phyloP scores from a whole-genome alignment of 2,888 invertebrate genomes.

The Lycocerus yunnanus region DNA sequence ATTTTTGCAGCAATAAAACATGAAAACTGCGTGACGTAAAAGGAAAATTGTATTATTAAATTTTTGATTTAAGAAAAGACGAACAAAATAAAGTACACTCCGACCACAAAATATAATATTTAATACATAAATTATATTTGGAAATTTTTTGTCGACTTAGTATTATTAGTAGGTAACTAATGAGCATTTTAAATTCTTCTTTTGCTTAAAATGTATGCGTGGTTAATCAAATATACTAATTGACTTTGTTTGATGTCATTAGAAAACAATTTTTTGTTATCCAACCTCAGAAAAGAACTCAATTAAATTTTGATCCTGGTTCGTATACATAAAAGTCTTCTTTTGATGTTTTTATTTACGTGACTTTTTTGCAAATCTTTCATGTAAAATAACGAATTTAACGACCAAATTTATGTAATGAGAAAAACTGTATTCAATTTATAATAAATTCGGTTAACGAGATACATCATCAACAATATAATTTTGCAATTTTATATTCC shows the following conservation, averaged over 20 bases:
- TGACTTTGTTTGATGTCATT: background rate
- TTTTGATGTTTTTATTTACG: background rate
- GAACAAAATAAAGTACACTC: background rate
- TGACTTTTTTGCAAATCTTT: background rate
- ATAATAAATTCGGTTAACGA: background rate
- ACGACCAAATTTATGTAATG: background rate
- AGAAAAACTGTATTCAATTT: background rate
- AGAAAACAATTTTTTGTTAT: background rate
- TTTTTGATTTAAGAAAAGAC: background rate
- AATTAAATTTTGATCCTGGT: background rate
- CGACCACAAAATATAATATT: background rate
- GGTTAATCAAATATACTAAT: background rate
- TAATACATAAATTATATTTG: background rate
- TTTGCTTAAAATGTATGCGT: background rate
- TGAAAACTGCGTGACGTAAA: background rate
- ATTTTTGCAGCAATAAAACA: background rate
- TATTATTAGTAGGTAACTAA: too few relatives aligned
- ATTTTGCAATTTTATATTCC: background rate
- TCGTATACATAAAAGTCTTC: background rate
- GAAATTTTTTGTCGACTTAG: background rate
- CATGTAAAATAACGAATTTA: background rate
- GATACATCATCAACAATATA: background rate
- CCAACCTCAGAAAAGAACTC: background rate
- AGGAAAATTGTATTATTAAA: background rate
- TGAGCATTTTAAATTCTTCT: background rate